Base-by-base conservation (phyloP, 2,888 invertebrate species). In the Macrostomum cliftonense region DNA sequence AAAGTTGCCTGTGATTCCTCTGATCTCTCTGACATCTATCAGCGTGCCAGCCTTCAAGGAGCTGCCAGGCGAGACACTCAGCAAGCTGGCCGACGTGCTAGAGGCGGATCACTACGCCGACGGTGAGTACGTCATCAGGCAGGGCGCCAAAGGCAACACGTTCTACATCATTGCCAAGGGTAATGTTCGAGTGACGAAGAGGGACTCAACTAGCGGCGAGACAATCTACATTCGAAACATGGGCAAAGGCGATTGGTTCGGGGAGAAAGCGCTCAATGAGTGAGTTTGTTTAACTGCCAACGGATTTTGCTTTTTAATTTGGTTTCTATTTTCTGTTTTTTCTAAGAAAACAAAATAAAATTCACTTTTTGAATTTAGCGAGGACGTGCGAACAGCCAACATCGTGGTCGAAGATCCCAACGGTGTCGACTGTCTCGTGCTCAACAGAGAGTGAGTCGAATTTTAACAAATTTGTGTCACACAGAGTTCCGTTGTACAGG, bases 81-180 rank as follows among this genome's bases (percentile, higher is more conserved):
- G 85, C 70, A 89, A 89, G 75, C 84, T 95, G 58, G 88, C 89
- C 5, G 93, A 93, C 70, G 84, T 88, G 38, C 73, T 95, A 62
- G 93, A 93, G 71, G 93, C 93, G 74, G 78, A 85, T 0, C 83
- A 82, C 65, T 93, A 88, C 72, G 82, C 82, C 65, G 80, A 83
- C 59, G 91, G 89, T 16, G 89, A 91, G 70, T 93, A 88, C 70
- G 91, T 93, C 67, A 81, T 93, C 57, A 77, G 93, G 48, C 93
- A 93, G 74, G 91, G 91, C 28, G 89, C 88, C 5, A 76, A 86
- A 53, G 93, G 93, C 57, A 91, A 91, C 65, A 93, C 91, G 4
- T 93, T 93, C 78, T 93, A 88, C 75, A 91, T 93, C 60, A 91
- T 93, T 62, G 86, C 88, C 61, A 85, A 84, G 71, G 91, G 91